Base-by-base conservation (phyloP, 1,140 invertebrate genomes). In the Mercenaria mercenaria region DNA sequence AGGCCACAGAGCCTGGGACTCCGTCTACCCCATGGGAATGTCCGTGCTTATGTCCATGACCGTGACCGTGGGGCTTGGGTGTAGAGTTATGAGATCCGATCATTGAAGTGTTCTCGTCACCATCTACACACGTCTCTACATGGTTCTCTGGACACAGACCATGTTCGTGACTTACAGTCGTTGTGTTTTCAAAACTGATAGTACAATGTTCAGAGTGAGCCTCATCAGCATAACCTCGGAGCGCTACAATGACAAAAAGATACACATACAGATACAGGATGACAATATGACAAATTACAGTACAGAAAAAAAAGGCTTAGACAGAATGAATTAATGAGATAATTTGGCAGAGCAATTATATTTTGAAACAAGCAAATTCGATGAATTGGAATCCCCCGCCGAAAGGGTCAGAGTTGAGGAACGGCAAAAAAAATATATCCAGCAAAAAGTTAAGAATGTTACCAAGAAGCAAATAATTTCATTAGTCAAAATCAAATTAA, bases 151-250 rank as follows among this genome's bases (percentile, higher is more conserved):
- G 91, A 4, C 93, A 89, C 18, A 64, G 76, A 32, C 37, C 32
- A 13, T 93, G 91, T 11, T 93, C 91, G 34, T 79, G 76, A 34
- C 37, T 34, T 13, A 79, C 20, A 11, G 20, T 74, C 8, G 47
- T n/a, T 6, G 83, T 47, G 23, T 72, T 85, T 15, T 74, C 83
- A 18, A 85, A 56, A 32, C 79, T 81, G 47, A 81, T 81, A 20
- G 26, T 37, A 39, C 83, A 85, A 47, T 85, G 64, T 61, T 88
- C 85, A 8, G 26, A 76, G 76, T 93, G 92, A 2, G 93, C 91
- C n/a, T 93, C 93, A 76, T 93, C 91, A 0, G 92, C 93, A 80
- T 92, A 92, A 34, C 90, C 92, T 82, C 92, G 87, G 32, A 95
- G 69, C n/a, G 91, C 94, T 94, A 90, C 20, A 83, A 85, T 39